Evolutionary conservation across 2,113 vertebrate genomes (phyloP).

Genomic region (Tiliqua scincoides): DNA sequence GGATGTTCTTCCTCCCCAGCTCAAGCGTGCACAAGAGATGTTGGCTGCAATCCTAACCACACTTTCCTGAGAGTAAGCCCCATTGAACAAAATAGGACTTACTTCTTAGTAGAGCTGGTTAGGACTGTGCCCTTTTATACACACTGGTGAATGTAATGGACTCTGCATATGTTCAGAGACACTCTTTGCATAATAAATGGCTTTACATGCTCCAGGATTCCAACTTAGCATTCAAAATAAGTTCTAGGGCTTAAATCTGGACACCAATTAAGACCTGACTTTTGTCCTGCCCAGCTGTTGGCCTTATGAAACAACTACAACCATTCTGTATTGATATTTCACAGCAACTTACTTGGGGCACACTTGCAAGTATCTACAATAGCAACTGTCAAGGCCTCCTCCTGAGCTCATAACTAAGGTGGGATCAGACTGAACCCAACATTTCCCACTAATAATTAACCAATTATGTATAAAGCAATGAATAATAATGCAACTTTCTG

Average conservation of each 20-base stretch:
- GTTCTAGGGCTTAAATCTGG: background rate
- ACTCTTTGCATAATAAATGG: background rate
- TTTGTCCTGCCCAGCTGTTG: background rate
- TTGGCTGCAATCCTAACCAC: too few relatives aligned
- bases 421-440: background rate
- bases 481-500: conserved; percentile 3
- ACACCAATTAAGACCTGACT: background rate
- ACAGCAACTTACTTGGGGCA: background rate
- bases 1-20: background rate
- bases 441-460: background rate
- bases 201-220: background rate
- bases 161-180: background rate
- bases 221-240: background rate
- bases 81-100: too few relatives aligned
- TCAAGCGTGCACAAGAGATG: background rate
- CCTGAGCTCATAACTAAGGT: background rate
- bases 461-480: conserved; percentile 4
- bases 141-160: background rate
- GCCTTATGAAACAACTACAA: background rate
- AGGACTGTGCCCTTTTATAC: too few relatives aligned
- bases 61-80: too few relatives aligned
- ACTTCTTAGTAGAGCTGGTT: too few relatives aligned
- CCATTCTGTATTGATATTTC: background rate
- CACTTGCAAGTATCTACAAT: too few relatives aligned
- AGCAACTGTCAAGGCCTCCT: too few relatives aligned